These are phyloP conservation scores for Crotalus horridus DNA, from an alignment of 2,113 vertebrate species.

Conservation along the genomic window DNA sequence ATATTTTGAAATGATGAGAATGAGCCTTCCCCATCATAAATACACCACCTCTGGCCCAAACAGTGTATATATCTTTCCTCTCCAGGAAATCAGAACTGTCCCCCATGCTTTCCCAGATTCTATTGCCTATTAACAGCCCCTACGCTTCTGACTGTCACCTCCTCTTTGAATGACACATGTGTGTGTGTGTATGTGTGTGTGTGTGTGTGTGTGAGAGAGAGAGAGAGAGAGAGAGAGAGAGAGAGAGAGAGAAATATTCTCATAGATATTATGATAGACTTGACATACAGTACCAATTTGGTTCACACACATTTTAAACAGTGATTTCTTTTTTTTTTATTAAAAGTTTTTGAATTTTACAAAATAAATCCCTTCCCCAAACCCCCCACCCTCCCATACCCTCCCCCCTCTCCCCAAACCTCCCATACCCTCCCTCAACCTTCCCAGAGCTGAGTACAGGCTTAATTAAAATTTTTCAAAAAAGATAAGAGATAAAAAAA, in stretches of 20 bases:
- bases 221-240: too few species aligned
- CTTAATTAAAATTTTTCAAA: too few species aligned
- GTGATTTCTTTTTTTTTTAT: neutral
- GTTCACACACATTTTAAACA: neutral
- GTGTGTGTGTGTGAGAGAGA: too few species aligned
- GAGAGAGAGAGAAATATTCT: neutral
- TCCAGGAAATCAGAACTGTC: neutral
- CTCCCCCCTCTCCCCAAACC: too few species aligned
- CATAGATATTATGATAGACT: neutral
- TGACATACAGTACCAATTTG: neutral
- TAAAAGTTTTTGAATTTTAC: too few species aligned
- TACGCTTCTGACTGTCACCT: neutral
- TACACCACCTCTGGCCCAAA: neutral
- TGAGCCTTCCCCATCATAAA: neutral
- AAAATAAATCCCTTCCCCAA: too few species aligned
- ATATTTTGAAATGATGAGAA: neutral
- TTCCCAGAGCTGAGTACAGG: too few species aligned
- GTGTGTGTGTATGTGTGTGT: neutral
- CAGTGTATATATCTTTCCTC: neutral
- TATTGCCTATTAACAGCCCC: neutral
- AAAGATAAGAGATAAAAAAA: too few species aligned
- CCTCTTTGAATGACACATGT: neutral
- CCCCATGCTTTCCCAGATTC: neutral
- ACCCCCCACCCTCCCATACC: too few species aligned
- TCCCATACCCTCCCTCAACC: too few species aligned